Conservation (phyloP, 2,113 vertebrate genomes). For the Mola mola region DNA sequence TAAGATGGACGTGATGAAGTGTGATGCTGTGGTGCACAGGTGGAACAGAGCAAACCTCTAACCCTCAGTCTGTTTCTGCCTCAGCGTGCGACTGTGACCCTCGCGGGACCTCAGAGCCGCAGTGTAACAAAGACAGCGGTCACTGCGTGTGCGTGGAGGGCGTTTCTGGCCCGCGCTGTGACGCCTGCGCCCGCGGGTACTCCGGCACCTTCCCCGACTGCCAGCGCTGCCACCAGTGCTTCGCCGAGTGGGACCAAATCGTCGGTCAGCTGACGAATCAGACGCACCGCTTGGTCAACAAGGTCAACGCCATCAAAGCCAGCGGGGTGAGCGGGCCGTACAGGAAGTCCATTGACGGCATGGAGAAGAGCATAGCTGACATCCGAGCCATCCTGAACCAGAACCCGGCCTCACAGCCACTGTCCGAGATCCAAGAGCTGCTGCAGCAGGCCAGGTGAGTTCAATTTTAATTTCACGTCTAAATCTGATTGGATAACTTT, state of each 20-base stretch:
- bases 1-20: too few relatives aligned
- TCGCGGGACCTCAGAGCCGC: conserved; percentile 83
- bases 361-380: conserved; percentile 87
- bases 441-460: conserved; percentile 92
- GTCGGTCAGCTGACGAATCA: conserved; percentile 88
- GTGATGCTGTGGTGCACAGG: too few relatives aligned
- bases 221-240: conserved; percentile 92
- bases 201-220: conserved; percentile 91
- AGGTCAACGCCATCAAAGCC: conserved; percentile 88
- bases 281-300: conserved; percentile 90
- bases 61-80: not conserved
- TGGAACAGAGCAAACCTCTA: too few relatives aligned
- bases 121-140: conserved; percentile 88
- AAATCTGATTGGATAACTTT: not conserved
- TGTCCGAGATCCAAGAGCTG: conserved; percentile 89
- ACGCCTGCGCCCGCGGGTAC: conserved; percentile 91
- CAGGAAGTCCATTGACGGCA: conserved; percentile 80
- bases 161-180: conserved; percentile 86
- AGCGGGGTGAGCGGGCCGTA: conserved; percentile 90
- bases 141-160: conserved; percentile 90
- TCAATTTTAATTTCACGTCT: not conserved
- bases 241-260: conserved; percentile 89
- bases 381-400: conserved; percentile 86
- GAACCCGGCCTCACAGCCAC: conserved; percentile 89
- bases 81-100: conserved; percentile 94